These are phyloP conservation scores for Apogon hyalosoma DNA, from an alignment of 2,797 vertebrate species.

Conservation along the genomic window DNA sequence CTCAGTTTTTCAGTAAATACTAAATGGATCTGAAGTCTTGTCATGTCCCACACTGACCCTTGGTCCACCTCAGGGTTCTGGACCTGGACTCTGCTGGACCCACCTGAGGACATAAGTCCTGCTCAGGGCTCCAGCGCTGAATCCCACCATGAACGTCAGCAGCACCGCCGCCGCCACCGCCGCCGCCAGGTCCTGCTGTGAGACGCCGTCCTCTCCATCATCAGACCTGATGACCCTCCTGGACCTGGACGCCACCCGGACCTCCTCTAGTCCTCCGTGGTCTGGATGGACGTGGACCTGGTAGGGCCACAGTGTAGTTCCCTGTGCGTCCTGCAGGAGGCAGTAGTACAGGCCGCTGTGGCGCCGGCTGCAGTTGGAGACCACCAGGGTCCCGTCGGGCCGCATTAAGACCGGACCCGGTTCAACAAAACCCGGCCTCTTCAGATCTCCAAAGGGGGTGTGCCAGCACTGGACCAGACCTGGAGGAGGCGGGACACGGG, in stretches of 20 bases:
- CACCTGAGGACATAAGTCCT: slow-evolving; percentile 73
- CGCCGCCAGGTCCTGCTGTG: slow-evolving; percentile 53
- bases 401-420: slow-evolving; percentile 55
- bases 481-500: slow-evolving; percentile 31
- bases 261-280: too few relatives aligned
- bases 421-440: slow-evolving; percentile 17
- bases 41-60: too few relatives aligned
- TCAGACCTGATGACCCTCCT: slow-evolving; percentile 11
- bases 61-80: too few relatives aligned
- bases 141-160: slow-evolving; percentile 80
- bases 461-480: slow-evolving; percentile 76
- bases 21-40: too few relatives aligned
- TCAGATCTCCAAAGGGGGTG: slow-evolving; percentile 79
- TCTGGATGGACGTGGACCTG: slow-evolving; percentile 28
- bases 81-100: neutral
- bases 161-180: slow-evolving; percentile 77
- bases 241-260: slow-evolving; percentile 1
- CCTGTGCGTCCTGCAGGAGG: slow-evolving; percentile 52
- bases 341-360: slow-evolving; percentile 83
- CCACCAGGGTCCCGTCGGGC: slow-evolving; percentile 68
- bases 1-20: too few relatives aligned
- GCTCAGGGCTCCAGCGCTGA: slow-evolving; percentile 77
- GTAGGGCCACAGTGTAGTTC: slow-evolving; percentile 64
- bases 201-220: neutral
- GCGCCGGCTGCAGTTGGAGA: slow-evolving; percentile 54